Conservation (phyloP, 2,888 invertebrate species). For the Xanthostigma xanthostigma region DNA sequence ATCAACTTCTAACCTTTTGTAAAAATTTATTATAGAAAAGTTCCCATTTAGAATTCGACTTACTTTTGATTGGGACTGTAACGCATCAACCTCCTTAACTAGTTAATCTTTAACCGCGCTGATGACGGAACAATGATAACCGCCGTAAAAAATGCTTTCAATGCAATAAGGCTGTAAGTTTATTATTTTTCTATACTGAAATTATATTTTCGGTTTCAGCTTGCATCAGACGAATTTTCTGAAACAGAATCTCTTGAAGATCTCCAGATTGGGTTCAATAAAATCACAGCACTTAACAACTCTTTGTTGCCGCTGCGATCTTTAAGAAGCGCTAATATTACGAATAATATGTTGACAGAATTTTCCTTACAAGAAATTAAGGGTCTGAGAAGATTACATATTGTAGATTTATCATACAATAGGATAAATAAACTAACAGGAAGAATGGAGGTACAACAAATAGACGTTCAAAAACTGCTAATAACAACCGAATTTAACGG, state of each 20-base stretch:
- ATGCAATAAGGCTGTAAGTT: too few species aligned
- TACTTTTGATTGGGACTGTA: too few species aligned
- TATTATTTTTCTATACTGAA: too few species aligned
- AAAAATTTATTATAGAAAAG: too few species aligned
- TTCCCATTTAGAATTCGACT: too few species aligned
- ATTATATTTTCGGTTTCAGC: constrained; percentile 26
- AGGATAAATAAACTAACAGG: constrained; percentile 50
- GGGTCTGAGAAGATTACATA: constrained; percentile 52
- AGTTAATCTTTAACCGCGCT: too few species aligned
- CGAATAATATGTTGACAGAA: constrained; percentile 57
- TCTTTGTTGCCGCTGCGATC: constrained; percentile 54
- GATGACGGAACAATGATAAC: too few species aligned
- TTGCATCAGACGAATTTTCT: constrained; percentile 60
- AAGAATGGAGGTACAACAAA: constrained; percentile 42
- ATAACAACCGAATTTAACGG: neutral
- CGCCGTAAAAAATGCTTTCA: too few species aligned
- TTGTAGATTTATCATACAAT: constrained; percentile 64
- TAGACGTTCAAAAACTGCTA: neutral
- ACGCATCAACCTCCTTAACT: too few species aligned
- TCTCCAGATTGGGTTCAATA: constrained; percentile 57
- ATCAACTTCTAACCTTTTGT: too few species aligned
- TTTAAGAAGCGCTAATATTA: constrained; percentile 54
- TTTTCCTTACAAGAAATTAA: constrained; percentile 70
- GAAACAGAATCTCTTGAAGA: constrained; percentile 54
- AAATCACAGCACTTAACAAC: constrained; percentile 52